Conservation (phyloP, 2,888 invertebrate species). For the Perizoma affinitatum region DNA sequence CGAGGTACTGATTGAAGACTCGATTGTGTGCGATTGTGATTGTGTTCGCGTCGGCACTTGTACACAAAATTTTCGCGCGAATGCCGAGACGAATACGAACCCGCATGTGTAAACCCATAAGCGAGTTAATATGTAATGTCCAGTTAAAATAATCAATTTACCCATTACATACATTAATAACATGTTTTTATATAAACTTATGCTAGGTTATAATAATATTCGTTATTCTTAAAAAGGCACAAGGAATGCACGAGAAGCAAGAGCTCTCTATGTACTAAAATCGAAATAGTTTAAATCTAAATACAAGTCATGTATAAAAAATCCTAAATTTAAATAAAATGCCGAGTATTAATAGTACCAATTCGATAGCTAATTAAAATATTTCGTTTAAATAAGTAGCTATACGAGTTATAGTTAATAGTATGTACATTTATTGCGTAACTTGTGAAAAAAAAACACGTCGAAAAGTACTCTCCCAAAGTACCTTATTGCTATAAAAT, state of each 20-base stretch:
- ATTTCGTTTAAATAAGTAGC: constrained; percentile 20
- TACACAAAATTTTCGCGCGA: too few relatives aligned
- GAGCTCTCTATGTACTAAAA: constrained; percentile 30
- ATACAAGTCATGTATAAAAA: constrained; percentile 24
- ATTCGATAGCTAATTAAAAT: constrained; percentile 16
- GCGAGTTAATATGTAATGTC: too few relatives aligned
- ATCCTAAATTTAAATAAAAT: constrained; percentile 23
- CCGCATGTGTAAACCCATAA: too few relatives aligned
- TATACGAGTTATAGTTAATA: constrained; percentile 4
- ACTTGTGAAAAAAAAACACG: constrained; percentile 20
- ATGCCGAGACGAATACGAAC: too few relatives aligned
- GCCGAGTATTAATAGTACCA: constrained; percentile 30
- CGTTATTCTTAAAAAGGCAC: constrained; percentile 62
- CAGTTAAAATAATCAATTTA: too few relatives aligned
- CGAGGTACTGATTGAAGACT: too few relatives aligned
- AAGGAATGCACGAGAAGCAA: constrained; percentile 74
- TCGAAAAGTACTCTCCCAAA: constrained; percentile 6
- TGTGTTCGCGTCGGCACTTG: too few relatives aligned
- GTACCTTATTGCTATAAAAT: constrained; percentile 32
- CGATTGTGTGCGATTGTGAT: too few relatives aligned
- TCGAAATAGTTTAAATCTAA: constrained; percentile 10
- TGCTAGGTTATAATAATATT: too few relatives aligned
- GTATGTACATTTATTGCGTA: constrained; percentile 44
- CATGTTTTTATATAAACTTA: too few relatives aligned
- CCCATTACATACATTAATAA: too few relatives aligned